Base-by-base conservation (phyloP, 2,888 invertebrate species). In the Microplitis manilae region DNA sequence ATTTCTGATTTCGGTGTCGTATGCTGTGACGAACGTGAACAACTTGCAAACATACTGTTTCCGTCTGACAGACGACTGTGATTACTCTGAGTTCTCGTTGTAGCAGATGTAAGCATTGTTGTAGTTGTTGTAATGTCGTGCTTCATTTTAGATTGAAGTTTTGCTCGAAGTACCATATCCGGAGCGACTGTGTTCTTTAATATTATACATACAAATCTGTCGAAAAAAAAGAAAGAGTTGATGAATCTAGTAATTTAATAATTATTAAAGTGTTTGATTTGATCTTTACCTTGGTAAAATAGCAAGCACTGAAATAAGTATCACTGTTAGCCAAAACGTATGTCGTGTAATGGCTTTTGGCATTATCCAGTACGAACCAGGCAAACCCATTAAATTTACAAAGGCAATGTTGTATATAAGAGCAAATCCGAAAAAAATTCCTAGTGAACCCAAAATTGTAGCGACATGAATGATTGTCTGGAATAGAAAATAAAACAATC, bases 291-390 rank as follows among this genome's bases (percentile, higher is more conserved):
- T 94, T 65, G 97, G 97, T 80, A 96, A 91, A 73, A 97, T 91
- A 73, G 97, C 95, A 68, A 95, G 91, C 50, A 96, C 94, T 38
- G 95, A 93, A 71, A 95, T 94, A 78, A 98, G 90, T 15, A 95
- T 83, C 72, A 97, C 93, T 50, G 95, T 93, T 75, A 96, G 92
- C 96, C 97, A 98, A 92, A 96, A 97, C 30, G 93, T 91, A 4
- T 94, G 93, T 79, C 95, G 93, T 39, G 90, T 90, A 86, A 97
- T 91, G 73, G 96, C 94, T 87, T 93, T 93, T 88, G 95, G 94
- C 90, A 97, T 94, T 75, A 97, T 96, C 94, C 95, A 95, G 90
- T 95, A 97, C 39, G 96, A 97, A 85, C 96, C 96, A 61, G 96
- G 96, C 85, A 97, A 91, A 77, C 94, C 94, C 89, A 96, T 94